Conservation (phyloP, 2,888 invertebrate species). For the Sinhomidia bicolor region DNA sequence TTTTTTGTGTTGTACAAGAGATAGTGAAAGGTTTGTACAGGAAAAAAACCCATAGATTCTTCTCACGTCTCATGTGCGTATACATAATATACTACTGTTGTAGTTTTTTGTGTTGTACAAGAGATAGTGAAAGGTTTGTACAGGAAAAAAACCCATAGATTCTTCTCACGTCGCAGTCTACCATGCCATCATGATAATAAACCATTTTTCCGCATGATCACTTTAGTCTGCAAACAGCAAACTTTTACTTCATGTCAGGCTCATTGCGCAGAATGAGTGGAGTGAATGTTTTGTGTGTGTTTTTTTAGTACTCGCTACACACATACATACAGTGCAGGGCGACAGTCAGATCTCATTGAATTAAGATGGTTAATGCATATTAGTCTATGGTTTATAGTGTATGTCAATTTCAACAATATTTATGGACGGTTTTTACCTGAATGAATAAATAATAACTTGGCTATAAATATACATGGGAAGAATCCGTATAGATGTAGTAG, state of each 20-base stretch:
- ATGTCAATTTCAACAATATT: background rate
- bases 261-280: constrained; percentile 15
- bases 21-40: background rate
- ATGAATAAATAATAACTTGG: background rate
- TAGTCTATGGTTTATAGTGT: background rate
- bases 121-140: background rate
- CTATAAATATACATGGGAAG: no score
- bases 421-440: background rate
- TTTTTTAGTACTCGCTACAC: background rate
- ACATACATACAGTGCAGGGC: background rate
- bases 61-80: constrained; percentile 15
- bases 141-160: constrained; percentile 19
- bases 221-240: constrained; percentile 28
- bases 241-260: constrained; percentile 14
- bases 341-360: background rate
- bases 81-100: background rate
- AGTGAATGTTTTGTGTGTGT: background rate
- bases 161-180: constrained; percentile 18
- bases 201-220: constrained; percentile 51
- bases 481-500: no score
- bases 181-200: constrained; percentile 22
- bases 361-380: constrained; percentile 27
- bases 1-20: background rate
- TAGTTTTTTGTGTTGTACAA: background rate
- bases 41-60: constrained; percentile 32